phyloP scores from a whole-genome alignment of 2,113 vertebrate genomes.

The Varanus salvator region DNA sequence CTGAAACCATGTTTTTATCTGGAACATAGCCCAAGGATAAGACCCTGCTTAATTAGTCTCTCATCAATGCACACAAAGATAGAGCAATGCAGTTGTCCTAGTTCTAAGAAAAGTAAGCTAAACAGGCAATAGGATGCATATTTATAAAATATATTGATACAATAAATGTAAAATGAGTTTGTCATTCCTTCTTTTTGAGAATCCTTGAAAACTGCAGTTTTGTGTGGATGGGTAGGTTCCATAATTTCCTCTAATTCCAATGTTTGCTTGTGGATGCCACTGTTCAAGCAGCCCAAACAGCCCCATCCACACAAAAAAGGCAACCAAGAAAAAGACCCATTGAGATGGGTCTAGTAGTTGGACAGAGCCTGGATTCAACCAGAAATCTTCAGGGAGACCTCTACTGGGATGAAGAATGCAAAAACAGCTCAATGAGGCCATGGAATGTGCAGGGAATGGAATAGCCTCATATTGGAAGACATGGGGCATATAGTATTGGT shows the following conservation, averaged over 20 bases:
- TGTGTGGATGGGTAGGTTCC: no score
- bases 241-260: not conserved
- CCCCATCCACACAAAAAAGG: not conserved
- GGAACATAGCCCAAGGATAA: not conserved
- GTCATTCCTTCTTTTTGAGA: not conserved
- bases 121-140: not conserved
- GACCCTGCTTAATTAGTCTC: not conserved
- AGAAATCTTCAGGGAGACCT: not conserved
- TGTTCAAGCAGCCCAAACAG: not conserved
- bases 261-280: no score
- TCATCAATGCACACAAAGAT: not conserved
- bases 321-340: not conserved
- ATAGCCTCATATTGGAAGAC: no score
- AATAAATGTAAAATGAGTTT: not conserved
- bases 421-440: not conserved
- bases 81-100: not conserved
- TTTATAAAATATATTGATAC: not conserved
- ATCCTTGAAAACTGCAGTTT: not conserved
- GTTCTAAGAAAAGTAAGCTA: not conserved
- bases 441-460: not conserved
- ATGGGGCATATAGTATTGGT: not conserved
- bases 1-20: conserved; percentile 97
- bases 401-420: not conserved
- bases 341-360: no score
- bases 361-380: no score